Evolutionary conservation across 2,797 vertebrate genomes (phyloP), one percentile per base, ranked within the genome.

Genomic region (Uromys caudimaculatus): DNA sequence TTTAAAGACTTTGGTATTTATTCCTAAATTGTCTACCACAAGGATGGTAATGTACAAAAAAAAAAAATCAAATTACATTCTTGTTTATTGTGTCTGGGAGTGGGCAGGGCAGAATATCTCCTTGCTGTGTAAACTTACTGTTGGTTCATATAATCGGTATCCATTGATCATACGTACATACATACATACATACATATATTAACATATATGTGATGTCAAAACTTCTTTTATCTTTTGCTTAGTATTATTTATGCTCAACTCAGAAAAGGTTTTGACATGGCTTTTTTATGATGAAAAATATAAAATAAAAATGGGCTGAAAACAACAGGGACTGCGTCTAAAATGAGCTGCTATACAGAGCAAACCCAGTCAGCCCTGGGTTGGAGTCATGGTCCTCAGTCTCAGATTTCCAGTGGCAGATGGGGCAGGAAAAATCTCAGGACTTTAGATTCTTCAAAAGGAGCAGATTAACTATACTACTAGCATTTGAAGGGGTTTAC

Each of bases 301-400:
- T 27, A 78, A 60, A 62, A 78, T 62, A 38, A 93, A 62, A 71
- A 41, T 19, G 67, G 64, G 67, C 23, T 32, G 64, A 85, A 73
- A 64, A 13, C 52, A 50, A 50, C 32, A n/a, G 8, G 21, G 9
- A 64, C 32, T 56, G 2, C 19, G 11, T 32, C 4, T 16, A 54
- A 75, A 38, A 0, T 35, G 29, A 56, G 54, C 52, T 62, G n/a
- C 38, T 13, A 0, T 1, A 29, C 11, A 6, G 16, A 29, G 29
- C 1, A 2, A 13, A 32, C 10, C 7, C 2, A 1, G n/a, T 2
- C 24, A 1, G 6, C 17, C 4, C 14, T 27, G 0, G 6, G 4
- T 10, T 4, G 17, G 21, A 16, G 1, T 4, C 0, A 60, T 2
- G 19, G 29, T 13, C 71, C 77, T 79, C 19, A 11, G 14, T 21